Base-by-base conservation (phyloP, 2,797 vertebrate species). In the Glyptemys insculpta region DNA sequence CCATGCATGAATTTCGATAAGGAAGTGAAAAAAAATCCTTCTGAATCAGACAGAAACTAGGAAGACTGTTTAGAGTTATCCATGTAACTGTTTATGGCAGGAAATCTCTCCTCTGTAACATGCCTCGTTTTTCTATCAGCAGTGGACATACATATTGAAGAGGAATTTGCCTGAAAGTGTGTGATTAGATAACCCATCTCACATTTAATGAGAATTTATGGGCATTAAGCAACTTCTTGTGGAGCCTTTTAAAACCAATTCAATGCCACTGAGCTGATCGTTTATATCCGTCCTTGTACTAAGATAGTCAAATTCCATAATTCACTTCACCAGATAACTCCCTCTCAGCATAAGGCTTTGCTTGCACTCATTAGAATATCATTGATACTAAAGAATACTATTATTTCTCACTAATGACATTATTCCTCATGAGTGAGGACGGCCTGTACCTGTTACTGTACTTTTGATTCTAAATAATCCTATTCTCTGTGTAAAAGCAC, bases 131-230 rank as follows among this genome's bases (percentile, higher is more conserved):
- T 95, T 97, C 90, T 59, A 97, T 94, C 79, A 95, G 92, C 94
- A 91, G 74, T 56, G 87, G 91, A 94, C 81, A 49, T 94, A 97
- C 95, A 95, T 95, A 94, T 96, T 98, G 97, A 96, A 98, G 94
- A 97, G 74, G 83, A 93, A 95, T 97, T 95, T 97, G 92, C 95
- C 95, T 89, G 76, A 96, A 97, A 95, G 86, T 82, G 1, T 96
- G 94, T 78, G 96, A 97, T 97, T 97, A 94, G 88, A 94, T 95
- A 97, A 91, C 89, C 81, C 88, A 95, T 94, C 90, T 97, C 94
- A 80, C 90, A 93, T 92, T 97, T 96, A 97, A 97, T 96, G 93
- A 97, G 97, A 98, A 98, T 97, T 97, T 97, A 97, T 96, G 92
- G 95, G 86, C 82, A 91, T 97, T 97, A 96, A 95, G 87, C 87